Conservation (phyloP, 2,113 vertebrate species). For the Nicator chloris region DNA sequence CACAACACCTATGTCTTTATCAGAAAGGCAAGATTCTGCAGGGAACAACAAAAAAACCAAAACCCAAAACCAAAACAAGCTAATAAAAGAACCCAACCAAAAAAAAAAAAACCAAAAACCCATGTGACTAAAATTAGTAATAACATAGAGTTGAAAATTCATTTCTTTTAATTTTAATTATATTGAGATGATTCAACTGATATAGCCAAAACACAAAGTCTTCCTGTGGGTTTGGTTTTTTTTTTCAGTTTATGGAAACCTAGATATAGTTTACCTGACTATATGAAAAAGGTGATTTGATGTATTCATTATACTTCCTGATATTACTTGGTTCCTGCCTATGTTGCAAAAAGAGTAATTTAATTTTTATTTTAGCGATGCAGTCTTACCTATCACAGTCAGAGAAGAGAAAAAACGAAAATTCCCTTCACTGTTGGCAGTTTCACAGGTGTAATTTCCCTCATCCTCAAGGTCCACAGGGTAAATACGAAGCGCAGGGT, state of each 20-base stretch:
- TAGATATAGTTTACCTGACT: not conserved
- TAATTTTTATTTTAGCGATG: not conserved
- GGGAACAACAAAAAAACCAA: not conserved
- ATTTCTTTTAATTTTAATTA: not conserved
- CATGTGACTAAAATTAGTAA: not conserved
- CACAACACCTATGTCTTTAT: not conserved
- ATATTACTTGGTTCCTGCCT: not conserved
- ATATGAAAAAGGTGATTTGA: not conserved
- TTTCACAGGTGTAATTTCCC: constrained; percentile 37
- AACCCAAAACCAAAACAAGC: not conserved
- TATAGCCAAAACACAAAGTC: not conserved
- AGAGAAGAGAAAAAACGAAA: not conserved
- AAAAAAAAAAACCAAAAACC: no score
- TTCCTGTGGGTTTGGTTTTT: no score
- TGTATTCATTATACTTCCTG: not conserved
- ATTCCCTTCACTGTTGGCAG: not conserved
- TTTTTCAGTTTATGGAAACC: not conserved
- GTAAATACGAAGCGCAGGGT: not conserved
- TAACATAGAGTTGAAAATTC: not conserved
- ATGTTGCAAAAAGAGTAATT: not conserved
- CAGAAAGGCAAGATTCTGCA: not conserved
- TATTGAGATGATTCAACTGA: not conserved
- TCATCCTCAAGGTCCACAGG: constrained; percentile 36
- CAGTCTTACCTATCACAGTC: constrained; percentile 48
- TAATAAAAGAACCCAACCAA: not conserved